Conservation (phyloP, 2,888 invertebrate species). For the Meganola albula region DNA sequence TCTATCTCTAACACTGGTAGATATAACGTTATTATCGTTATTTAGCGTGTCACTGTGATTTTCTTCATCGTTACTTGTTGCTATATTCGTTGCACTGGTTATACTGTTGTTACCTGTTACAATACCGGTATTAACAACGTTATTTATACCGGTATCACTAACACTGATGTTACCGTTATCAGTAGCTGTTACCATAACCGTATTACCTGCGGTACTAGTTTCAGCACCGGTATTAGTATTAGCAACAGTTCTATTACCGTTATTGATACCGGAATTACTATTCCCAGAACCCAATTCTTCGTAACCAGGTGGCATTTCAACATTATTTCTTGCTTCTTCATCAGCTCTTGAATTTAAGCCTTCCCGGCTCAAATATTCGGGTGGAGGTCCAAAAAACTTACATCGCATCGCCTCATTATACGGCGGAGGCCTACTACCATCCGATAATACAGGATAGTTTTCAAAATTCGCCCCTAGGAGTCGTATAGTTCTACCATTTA, state of each 20-base stretch:
- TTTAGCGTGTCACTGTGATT: too few species aligned
- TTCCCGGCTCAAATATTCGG: constrained; percentile 55
- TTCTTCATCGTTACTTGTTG: too few species aligned
- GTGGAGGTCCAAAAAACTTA: constrained; percentile 67
- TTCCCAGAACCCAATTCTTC: constrained; percentile 41
- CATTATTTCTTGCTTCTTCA: constrained; percentile 48
- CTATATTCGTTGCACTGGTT: constrained; percentile 2
- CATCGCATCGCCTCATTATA: constrained; percentile 62
- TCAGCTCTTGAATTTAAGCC: constrained; percentile 41
- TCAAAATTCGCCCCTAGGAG: constrained; percentile 62
- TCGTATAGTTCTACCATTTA: constrained; percentile 63
- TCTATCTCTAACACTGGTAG: constrained; percentile 19
- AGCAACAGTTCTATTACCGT: constrained; percentile 16
- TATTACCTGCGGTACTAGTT: not conserved
- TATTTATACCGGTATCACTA: constrained; percentile 1
- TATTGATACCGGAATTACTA: too few species aligned
- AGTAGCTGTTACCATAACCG: not conserved
- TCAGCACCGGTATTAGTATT: constrained; percentile 6
- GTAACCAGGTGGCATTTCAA: constrained; percentile 65
- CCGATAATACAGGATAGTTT: constrained; percentile 44
- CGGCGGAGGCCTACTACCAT: constrained; percentile 50
- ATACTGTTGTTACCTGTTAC: too few species aligned
- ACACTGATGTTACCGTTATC: constrained; percentile 1
- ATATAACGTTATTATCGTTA: too few species aligned
- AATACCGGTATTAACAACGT: constrained; percentile 9